Base-by-base conservation (phyloP, 2,888 invertebrate genomes). In the Xanthia togata region DNA sequence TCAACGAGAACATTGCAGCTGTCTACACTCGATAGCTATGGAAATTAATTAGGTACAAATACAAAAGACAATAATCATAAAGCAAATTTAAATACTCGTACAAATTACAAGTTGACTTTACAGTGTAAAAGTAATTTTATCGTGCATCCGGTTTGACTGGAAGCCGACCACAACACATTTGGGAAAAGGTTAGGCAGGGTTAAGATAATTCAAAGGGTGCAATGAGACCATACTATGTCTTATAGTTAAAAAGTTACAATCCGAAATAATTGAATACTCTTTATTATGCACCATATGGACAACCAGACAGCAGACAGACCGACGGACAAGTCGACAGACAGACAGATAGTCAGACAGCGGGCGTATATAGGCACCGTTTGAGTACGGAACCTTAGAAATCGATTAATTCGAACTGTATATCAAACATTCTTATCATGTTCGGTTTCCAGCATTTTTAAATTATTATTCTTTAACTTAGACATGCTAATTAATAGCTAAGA, bases 11-110 rank as follows among this genome's bases (percentile, higher is more conserved):
- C 63, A 47, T 47, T 8, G 17, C 20, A 47, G 2, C 26, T 55
- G 70, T 31, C 31, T 69, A 12, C 11, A 41, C 17, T 2, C 0
- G 70, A 72, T 72, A 69, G 31, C 72, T n/a, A 72, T 53, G 69
- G 41, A 69, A 72, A 72, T 72, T 53, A n/a, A 64, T 41, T 63
- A 14, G 8, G 12, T 9, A 35, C 35, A 35, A 60, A 23, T 38
- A 5, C 1, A 20, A 8, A 50, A 20, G 20, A 50, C 20, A 50
- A 50, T 2, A 50, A 50, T 50, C 20, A 1, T 50, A 20, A 0
- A 50, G 53, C 23, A 23, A 31, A 17, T 26, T 17, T 26, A 35
- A 4, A n/a, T 53, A n/a, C n/a, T n/a, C n/a, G n/a, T n/a, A 11
- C 53, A 4, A n/a, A 62, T 60, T 60, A 31, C 26, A 31, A 17